Percentiles rank a stretch among this genome's conserved stretches.
Conservation (phyloP, 2,888 invertebrate species). For the Aporophyla lueneburgensis region DNA sequence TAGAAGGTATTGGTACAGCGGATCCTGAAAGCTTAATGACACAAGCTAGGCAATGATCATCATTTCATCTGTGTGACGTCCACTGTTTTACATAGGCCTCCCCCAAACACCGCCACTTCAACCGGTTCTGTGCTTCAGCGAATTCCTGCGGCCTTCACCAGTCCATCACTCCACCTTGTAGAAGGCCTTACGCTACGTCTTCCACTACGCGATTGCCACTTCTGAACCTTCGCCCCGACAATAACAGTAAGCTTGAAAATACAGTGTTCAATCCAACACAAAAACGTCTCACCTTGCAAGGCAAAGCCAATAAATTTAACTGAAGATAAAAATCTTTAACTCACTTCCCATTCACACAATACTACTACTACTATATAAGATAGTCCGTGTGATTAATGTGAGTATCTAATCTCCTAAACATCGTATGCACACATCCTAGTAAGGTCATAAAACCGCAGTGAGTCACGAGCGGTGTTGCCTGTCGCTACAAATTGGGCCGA, state of each 20-base stretch:
- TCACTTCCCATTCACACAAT: conserved; percentile 44
- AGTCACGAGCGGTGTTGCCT: conserved; percentile 66
- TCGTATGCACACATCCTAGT: conserved; percentile 53
- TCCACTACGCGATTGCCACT: no score
- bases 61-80: no score
- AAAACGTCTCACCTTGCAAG: no score
- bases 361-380: background rate
- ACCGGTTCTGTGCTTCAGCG: no score
- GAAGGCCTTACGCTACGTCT: no score
- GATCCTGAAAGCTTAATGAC: no score
- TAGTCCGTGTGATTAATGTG: background rate
- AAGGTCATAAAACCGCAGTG: conserved; percentile 66
- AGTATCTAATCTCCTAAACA: conserved; percentile 35
- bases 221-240: background rate
- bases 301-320: background rate
- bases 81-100: no score
- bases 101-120: no score
- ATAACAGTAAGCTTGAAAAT: conserved; percentile 5
- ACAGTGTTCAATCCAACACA: background rate
- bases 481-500: conserved; percentile 81
- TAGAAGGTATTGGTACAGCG: no score
- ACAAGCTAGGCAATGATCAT: no score
- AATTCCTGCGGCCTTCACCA: no score
- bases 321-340: conserved; percentile 16
- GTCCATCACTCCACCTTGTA: no score